phyloP scores from a whole-genome alignment of 2,888 invertebrate genomes.

The Epirrita christyi region DNA sequence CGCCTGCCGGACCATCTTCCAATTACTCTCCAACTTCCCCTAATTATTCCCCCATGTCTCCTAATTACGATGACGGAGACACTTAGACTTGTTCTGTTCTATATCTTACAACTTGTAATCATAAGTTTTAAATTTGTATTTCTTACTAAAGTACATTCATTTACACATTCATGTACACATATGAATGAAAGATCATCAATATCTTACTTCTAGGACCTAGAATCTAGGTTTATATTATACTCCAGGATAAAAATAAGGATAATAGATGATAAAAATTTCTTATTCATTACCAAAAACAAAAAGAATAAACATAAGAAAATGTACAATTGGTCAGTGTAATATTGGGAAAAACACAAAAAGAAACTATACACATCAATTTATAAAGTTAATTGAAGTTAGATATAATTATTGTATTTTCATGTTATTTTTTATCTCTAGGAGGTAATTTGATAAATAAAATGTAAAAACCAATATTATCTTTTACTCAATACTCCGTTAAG shows the following conservation, averaged over 20 bases:
- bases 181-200: neutral
- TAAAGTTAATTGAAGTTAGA: constrained; percentile 1
- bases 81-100: constrained; percentile 55
- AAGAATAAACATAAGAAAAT: neutral
- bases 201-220: constrained; percentile 1
- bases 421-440: constrained; percentile 5
- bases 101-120: constrained; percentile 14
- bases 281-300: too few relatives aligned
- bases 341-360: neutral
- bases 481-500: neutral
- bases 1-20: constrained; percentile 86
- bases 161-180: neutral
- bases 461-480: constrained; percentile 11
- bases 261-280: neutral
- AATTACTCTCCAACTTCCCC: constrained; percentile 76
- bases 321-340: neutral
- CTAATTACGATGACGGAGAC: constrained; percentile 85
- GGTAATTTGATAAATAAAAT: constrained; percentile 30
- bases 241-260: constrained; percentile 8
- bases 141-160: constrained; percentile 3
- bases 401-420: constrained; percentile 16
- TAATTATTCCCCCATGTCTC: constrained; percentile 86
- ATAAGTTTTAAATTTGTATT: constrained; percentile 4
- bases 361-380: neutral
- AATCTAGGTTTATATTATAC: too few relatives aligned